These are phyloP conservation scores for Caenorhabditis sulstoni DNA, from an alignment of 2,888 invertebrate genomes.

Conservation along the genomic window DNA sequence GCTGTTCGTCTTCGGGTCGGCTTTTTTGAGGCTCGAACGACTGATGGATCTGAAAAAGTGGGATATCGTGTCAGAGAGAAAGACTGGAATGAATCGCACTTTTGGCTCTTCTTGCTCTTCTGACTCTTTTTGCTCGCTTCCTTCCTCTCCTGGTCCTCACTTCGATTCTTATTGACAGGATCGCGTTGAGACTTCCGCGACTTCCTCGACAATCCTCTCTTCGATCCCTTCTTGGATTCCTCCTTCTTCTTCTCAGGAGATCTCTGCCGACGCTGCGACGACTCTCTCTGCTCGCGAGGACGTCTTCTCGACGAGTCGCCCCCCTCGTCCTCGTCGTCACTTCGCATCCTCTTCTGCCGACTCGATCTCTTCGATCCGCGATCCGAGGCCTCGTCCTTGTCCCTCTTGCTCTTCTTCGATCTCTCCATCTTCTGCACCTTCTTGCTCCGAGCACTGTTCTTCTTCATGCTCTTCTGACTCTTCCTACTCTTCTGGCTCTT, in stretches of 20 bases:
- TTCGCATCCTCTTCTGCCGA: slow-evolving; percentile 10
- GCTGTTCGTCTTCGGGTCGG: slow-evolving; percentile 11
- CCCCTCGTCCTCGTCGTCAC: slow-evolving; percentile 12
- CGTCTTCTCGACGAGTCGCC: background rate
- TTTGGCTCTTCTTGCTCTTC: slow-evolving; percentile 15
- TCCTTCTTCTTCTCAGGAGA: slow-evolving; percentile 17
- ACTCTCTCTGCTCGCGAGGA: background rate
- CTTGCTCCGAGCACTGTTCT: slow-evolving; percentile 3
- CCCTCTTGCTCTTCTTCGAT: slow-evolving; percentile 7
- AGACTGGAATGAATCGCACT: no score
- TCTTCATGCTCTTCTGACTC: slow-evolving; percentile 3
- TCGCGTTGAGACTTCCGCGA: background rate
- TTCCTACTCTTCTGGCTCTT: slow-evolving; percentile 10
- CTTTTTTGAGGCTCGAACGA: background rate
- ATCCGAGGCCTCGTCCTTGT: background rate
- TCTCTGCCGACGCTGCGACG: no score
- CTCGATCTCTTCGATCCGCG: slow-evolving; percentile 21
- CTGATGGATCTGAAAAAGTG: slow-evolving; percentile 13
- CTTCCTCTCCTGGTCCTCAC: slow-evolving; percentile 1
- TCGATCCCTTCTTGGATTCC: slow-evolving; percentile 4
- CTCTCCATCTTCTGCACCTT: background rate
- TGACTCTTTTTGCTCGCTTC: slow-evolving; percentile 10
- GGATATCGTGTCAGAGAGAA: background rate
- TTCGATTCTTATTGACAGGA: slow-evolving; percentile 1
- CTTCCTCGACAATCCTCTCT: background rate